phyloP scores from a whole-genome alignment of 1,140 invertebrate species.

The Drosophila ercepeae region DNA sequence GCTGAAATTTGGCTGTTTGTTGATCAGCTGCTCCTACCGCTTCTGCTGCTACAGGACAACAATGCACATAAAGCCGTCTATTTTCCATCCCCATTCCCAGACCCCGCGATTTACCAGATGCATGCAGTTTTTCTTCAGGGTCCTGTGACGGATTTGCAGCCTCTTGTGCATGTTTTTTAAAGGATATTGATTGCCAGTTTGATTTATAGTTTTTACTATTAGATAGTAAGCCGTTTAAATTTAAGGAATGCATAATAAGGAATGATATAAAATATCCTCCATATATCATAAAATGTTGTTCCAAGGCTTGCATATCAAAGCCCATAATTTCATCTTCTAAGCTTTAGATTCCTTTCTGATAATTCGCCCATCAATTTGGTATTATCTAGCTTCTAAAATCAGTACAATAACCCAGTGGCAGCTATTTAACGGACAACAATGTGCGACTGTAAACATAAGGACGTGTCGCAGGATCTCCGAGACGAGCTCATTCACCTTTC shows the following conservation, averaged over 20 bases:
- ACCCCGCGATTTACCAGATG: constrained; percentile 48
- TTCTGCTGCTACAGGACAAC: constrained; percentile 45
- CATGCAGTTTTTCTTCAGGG: constrained; percentile 13
- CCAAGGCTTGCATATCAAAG: not conserved
- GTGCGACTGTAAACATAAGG: constrained; percentile 37
- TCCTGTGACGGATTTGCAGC: constrained; percentile 29
- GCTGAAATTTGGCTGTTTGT: constrained; percentile 9
- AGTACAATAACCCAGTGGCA: constrained; percentile 13
- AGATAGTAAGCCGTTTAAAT: not conserved
- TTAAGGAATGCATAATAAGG: not conserved
- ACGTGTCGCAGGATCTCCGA: constrained; percentile 41
- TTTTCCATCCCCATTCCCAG: constrained; percentile 3
- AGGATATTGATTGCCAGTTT: constrained; percentile 31
- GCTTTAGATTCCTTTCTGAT: not conserved
- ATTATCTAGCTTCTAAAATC: constrained; percentile 16
- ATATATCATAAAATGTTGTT: too few relatives aligned
- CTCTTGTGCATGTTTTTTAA: constrained; percentile 5
- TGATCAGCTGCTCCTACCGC: constrained; percentile 60
- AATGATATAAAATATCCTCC: too few relatives aligned
- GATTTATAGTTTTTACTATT: constrained; percentile 17
- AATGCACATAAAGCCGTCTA: constrained; percentile 50
- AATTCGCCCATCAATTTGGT: constrained; percentile 9
- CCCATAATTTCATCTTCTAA: not conserved
- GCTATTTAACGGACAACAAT: constrained; percentile 37
- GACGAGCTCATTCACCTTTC: constrained; percentile 54